Evolutionary conservation across 2,888 invertebrate genomes (phyloP).

Genomic region (Dascillus cervinus): DNA sequence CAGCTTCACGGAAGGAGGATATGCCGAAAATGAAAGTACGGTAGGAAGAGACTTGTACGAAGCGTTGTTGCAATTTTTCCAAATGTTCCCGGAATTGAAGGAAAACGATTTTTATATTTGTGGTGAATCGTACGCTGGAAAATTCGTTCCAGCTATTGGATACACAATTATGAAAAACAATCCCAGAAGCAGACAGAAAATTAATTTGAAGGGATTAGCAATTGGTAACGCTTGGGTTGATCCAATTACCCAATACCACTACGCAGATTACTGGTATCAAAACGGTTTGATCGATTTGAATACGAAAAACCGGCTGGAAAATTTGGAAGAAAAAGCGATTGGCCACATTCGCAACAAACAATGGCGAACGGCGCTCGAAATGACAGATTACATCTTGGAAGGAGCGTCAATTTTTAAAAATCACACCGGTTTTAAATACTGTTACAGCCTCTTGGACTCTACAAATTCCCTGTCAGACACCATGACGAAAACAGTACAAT

Average conservation of each 20-base stretch:
- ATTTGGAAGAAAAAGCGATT: slow-evolving; percentile 17
- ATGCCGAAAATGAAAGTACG: slow-evolving; percentile 68
- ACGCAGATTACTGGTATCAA: slow-evolving; percentile 46
- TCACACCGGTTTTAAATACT: slow-evolving; percentile 15
- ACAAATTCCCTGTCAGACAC: too few relatives aligned
- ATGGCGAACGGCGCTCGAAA: slow-evolving; percentile 30
- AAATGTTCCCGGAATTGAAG: too few relatives aligned
- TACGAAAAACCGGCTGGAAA: slow-evolving; percentile 18
- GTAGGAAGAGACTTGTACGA: too few relatives aligned
- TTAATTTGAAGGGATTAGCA: slow-evolving; percentile 46
- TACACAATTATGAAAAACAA: slow-evolving; percentile 48
- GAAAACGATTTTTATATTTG: too few relatives aligned
- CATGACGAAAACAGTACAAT: too few relatives aligned
- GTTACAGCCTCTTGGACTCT: too few relatives aligned
- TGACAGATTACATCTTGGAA: slow-evolving; percentile 16
- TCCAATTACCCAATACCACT: slow-evolving; percentile 46
- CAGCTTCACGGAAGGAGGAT: slow-evolving; percentile 80
- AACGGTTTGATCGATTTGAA: slow-evolving; percentile 41
- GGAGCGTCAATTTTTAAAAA: slow-evolving; percentile 27
- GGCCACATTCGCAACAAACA: slow-evolving; percentile 25
- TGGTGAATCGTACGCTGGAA: slow-evolving; percentile 53
- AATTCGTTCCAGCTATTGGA: slow-evolving; percentile 46
- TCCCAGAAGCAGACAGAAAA: slow-evolving; percentile 30
- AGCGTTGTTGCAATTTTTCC: too few relatives aligned
- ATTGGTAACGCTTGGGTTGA: slow-evolving; percentile 49